These are phyloP conservation scores for Eutrigla gurnardus DNA, from an alignment of 2,797 vertebrate species.

Conservation along the genomic window DNA sequence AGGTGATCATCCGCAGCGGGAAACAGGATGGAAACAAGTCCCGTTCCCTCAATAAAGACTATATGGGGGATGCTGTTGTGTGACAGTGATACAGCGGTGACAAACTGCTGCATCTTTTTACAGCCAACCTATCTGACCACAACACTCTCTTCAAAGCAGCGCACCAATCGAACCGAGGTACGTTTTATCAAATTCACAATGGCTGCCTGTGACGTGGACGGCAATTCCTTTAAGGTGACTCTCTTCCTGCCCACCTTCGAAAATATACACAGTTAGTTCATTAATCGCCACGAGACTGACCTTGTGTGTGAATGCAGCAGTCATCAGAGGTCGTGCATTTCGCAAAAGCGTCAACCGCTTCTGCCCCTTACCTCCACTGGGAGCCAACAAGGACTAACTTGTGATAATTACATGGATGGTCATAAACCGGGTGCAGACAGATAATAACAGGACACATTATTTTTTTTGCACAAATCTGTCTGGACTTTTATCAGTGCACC, in stretches of 20 bases:
- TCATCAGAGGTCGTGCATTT: slow-evolving; percentile 34
- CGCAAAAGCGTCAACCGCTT: slow-evolving; percentile 17
- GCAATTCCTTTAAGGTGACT: slow-evolving; percentile 38
- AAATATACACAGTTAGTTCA: slow-evolving; percentile 9
- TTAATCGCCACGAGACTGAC: slow-evolving; percentile 39
- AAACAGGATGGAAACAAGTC: slow-evolving; percentile 9
- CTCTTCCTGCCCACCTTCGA: slow-evolving; percentile 27
- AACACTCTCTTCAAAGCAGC: slow-evolving; percentile 25
- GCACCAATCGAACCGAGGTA: slow-evolving; percentile 27
- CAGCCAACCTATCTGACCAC: slow-evolving; percentile 24
- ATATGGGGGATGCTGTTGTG: slow-evolving; percentile 10
- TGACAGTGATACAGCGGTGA: slow-evolving; percentile 38
- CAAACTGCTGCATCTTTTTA: slow-evolving; percentile 35
- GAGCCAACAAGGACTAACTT: background rate
- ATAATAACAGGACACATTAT: background rate
- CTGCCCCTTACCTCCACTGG: slow-evolving; percentile 3
- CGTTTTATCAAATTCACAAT: slow-evolving; percentile 24
- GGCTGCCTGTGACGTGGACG: slow-evolving; percentile 31
- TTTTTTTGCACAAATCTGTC: background rate
- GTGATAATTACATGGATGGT: background rate
- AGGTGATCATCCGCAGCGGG: slow-evolving; percentile 23
- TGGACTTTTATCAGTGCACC: background rate
- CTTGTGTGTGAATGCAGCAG: slow-evolving; percentile 36
- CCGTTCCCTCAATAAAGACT: slow-evolving; percentile 11
- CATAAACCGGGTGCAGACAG: background rate